Conservation (phyloP, 1,140 invertebrate species). For the Amyelois transitella region DNA sequence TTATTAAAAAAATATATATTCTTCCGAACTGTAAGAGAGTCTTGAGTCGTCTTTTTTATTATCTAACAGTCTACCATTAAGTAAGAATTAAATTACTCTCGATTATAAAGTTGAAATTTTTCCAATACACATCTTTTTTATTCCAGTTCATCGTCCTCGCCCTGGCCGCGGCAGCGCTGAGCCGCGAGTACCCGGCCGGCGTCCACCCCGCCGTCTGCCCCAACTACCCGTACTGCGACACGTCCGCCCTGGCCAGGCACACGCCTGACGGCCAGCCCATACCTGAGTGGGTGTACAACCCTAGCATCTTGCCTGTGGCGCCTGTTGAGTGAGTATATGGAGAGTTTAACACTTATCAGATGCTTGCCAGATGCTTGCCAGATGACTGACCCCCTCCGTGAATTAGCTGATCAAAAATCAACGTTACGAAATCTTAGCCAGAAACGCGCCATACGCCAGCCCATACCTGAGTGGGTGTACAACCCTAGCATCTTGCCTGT, state of each 20-base stretch:
- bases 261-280: constrained; percentile 65
- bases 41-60: too few species aligned
- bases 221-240: constrained; percentile 74
- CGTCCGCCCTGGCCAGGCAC: constrained; percentile 52
- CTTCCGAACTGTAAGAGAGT: too few species aligned
- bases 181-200: constrained; percentile 71
- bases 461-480: constrained; percentile 70
- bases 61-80: too few species aligned
- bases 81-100: too few species aligned
- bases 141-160: constrained; percentile 46
- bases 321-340: constrained; percentile 41
- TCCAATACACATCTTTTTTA: too few species aligned
- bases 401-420: too few species aligned
- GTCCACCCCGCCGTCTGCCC: constrained; percentile 73
- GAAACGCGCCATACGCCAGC: too few species aligned
- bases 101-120: not conserved
- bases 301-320: constrained; percentile 53
- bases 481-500: constrained; percentile 61
- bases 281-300: constrained; percentile 70
- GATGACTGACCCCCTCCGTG: too few species aligned
- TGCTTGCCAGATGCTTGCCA: too few species aligned
- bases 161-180: constrained; percentile 49
- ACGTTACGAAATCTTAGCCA: too few species aligned
- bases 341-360: too few species aligned
- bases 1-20: too few species aligned